Evolutionary conservation across 2,113 vertebrate genomes (phyloP), one percentile per base, ranked within the genome.

Genomic region (Sorex araneus): DNA sequence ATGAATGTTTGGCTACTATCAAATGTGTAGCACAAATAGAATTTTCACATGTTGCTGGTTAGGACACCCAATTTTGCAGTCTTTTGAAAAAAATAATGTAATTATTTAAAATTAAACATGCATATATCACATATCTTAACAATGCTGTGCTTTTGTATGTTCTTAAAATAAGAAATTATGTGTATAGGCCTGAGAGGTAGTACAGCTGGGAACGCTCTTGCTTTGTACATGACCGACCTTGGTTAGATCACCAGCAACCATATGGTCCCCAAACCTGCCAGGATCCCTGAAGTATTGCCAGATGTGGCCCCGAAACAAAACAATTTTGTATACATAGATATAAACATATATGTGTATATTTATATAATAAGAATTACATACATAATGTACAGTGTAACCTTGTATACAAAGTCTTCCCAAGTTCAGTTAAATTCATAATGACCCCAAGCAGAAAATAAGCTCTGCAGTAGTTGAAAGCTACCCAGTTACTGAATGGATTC

Each of bases 1-100:
- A 77, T 57, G 74, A 78, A 83, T 80, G 80, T 87, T 32, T 87
- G 43, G 81, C 9, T 87, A 11, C 87, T 80, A 77, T 80, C 28
- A 69, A 88, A 91, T 19, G 69, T 84, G 16, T 67, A 34, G 11
- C 3, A 8, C 9, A 57, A 91, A 82, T n/a, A 82, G 34, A 91
- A 93, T 87, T 66, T n/a, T 40, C 60, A 47, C n/a, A 43, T 3
- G 8, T 40, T 87, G 43, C 16, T 93, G 66, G 32, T 71, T 60
- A 86, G 76, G 47, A 90, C 47, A 69, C 8, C 70, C 82, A 36
- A 70, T 57, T 73, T 28, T 74, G 54, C 1, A 82, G 8, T 28
- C 43, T 34, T 16, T 92, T 76, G 23, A 64, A 34, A 50, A 50
- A 89, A 79, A 47, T 78, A 77, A 47, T 28, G 45, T 54, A 34